Base-by-base conservation (phyloP, 2,888 invertebrate genomes). In the Morpho achilles region DNA sequence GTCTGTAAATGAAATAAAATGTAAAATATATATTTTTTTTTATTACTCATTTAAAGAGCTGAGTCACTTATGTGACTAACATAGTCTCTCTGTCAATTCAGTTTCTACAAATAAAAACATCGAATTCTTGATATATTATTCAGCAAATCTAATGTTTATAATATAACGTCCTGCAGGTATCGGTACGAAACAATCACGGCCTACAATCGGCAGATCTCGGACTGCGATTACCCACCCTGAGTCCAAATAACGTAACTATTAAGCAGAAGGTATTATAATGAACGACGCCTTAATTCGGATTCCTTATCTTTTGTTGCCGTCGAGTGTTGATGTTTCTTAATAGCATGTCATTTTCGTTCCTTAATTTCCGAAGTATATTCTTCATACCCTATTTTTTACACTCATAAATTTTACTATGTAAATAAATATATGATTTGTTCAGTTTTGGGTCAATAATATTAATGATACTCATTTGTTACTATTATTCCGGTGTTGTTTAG, bases 241-340 rank as follows among this genome's bases (percentile, higher is more conserved):
- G 70, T 72, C 82, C 77, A 82, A 86, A 85, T 80, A 84, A 82
- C 77, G 80, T 79, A 71, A 79, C 77, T 83, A 85, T 86, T 82
- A 83, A 81, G 76, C 76, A 82, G 87, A 87, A 83, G 74, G 75
- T 80, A 85, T 77, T 78, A 82, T 84, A 87, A 87, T 85, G 82
- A 85, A 82, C 76, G 74, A 82, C 82, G 83, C 82, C 77, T 88
- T 88, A 88, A 88, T 88, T 85, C 75, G 70, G 77, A 75, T 77
- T 85, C 83, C 88, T 90, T 89, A 89, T 89, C 87, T 89, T 87
- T 88, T 82, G 84, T 87, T 84, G 82, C 84, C 82, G 75, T 73
- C 76, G 75, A 77, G 84, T 89, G 89, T 87, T 87, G 88, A 87
- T 87, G 87, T 82, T 76, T 80, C 72, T 70, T 89, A 89, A 90